Evolutionary conservation across 2,888 invertebrate species (phyloP).

Genomic region (Hydrotaea diabolus): DNA sequence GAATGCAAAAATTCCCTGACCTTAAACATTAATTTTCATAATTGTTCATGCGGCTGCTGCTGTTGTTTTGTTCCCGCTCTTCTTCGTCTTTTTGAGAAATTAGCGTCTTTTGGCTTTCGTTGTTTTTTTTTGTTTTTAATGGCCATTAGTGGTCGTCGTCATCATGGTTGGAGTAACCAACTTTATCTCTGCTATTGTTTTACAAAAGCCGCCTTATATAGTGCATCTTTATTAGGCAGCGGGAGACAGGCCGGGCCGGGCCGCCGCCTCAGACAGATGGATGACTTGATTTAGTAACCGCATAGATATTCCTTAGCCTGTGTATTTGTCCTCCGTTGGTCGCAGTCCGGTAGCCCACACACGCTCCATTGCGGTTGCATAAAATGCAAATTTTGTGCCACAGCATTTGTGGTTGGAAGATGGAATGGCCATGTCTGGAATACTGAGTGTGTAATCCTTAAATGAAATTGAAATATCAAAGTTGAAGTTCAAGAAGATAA

Average conservation of each 20-base stretch:
- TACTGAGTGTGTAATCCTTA: not conserved
- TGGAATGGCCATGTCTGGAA: not conserved
- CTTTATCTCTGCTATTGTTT: conserved; percentile 17
- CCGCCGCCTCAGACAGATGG: too few species aligned
- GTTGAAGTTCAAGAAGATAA: conserved; percentile 37
- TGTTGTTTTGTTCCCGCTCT: conserved; percentile 19
- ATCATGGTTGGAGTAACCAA: conserved; percentile 64
- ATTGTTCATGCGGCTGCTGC: conserved; percentile 48
- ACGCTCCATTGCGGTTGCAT: conserved; percentile 54
- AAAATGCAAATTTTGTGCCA: conserved; percentile 2
- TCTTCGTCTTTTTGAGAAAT: too few species aligned
- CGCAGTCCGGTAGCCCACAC: conserved; percentile 58
- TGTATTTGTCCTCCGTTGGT: too few species aligned
- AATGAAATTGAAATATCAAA: conserved; percentile 42
- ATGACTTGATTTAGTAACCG: conserved; percentile 66
- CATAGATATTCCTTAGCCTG: not conserved
- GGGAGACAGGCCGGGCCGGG: conserved; percentile 33
- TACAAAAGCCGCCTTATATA: conserved; percentile 48
- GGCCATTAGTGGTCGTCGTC: conserved; percentile 48
- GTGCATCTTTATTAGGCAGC: conserved; percentile 38
- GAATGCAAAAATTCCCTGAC: conserved; percentile 57
- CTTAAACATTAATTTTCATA: conserved; percentile 64
- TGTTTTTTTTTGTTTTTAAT: not conserved
- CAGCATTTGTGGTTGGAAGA: conserved; percentile 44
- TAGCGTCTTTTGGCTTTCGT: not conserved